Conservation (phyloP, 1,140 invertebrate genomes). For the Lepidurus apus region DNA sequence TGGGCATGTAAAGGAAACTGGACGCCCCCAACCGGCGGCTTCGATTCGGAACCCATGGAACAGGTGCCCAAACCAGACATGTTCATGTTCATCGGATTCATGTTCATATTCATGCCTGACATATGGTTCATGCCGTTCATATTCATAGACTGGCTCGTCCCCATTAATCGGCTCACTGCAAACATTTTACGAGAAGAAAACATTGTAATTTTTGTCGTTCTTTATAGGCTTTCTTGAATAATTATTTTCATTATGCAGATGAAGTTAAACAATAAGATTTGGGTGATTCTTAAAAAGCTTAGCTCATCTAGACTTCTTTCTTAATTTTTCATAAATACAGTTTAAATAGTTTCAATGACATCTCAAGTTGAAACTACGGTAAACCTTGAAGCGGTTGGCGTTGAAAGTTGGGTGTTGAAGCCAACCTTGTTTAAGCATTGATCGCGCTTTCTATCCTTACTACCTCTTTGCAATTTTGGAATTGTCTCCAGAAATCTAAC, state of each 20-base stretch:
- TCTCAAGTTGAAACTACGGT: neutral
- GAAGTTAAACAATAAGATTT: no score
- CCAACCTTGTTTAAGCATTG: no score
- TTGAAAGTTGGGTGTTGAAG: no score
- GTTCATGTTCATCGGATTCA: constrained; percentile 65
- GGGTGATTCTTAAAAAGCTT: no score
- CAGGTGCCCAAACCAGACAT: constrained; percentile 64
- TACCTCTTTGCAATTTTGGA: neutral
- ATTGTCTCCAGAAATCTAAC: neutral
- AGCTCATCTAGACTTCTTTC: neutral
- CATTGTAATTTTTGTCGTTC: neutral
- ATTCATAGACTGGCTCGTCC: constrained; percentile 65
- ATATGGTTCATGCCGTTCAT: constrained; percentile 63
- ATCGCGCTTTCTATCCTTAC: no score
- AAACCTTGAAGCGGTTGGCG: no score
- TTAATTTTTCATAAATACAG: no score
- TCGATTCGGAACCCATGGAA: constrained; percentile 60
- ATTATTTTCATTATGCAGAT: no score
- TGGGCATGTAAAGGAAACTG: constrained; percentile 79
- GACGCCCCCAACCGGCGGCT: constrained; percentile 59
- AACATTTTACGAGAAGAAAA: constrained; percentile 33
- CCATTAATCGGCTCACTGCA: constrained; percentile 82
- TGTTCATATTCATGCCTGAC: constrained; percentile 57
- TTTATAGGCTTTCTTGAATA: no score
- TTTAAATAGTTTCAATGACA: neutral